Conservation (phyloP, 2,888 invertebrate genomes). For the Apantesis nais region DNA sequence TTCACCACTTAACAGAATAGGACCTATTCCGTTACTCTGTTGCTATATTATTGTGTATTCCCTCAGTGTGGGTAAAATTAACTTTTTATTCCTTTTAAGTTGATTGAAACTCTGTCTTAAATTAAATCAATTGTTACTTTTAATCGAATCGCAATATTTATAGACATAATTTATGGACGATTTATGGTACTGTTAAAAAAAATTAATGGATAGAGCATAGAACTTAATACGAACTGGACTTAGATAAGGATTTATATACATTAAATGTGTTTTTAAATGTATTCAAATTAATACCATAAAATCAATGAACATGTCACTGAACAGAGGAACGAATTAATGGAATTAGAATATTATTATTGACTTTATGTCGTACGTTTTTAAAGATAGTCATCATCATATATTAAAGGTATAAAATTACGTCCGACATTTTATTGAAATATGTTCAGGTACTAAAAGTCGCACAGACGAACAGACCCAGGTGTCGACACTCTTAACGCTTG, state of each 20-base stretch:
- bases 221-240: neutral
- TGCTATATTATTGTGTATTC: neutral
- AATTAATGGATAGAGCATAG: neutral
- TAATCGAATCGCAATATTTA: neutral
- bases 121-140: neutral
- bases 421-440: neutral
- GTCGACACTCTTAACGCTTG: neutral
- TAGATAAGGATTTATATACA: neutral
- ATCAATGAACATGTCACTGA: slow-evolving; percentile 8
- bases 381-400: neutral
- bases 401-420: neutral
- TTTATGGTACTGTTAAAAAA: neutral
- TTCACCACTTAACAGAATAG: too few relatives aligned
- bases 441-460: neutral
- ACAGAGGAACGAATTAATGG: slow-evolving; percentile 8
- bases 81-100: too few relatives aligned
- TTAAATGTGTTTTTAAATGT: neutral
- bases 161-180: neutral
- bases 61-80: neutral
- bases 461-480: neutral
- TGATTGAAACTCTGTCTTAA: neutral
- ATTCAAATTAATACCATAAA: slow-evolving; percentile 11
- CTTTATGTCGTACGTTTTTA: neutral
- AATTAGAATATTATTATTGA: slow-evolving; percentile 11
- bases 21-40: neutral